Base-by-base conservation (phyloP, 2,113 vertebrate genomes). In the Phyllostomus hastatus region DNA sequence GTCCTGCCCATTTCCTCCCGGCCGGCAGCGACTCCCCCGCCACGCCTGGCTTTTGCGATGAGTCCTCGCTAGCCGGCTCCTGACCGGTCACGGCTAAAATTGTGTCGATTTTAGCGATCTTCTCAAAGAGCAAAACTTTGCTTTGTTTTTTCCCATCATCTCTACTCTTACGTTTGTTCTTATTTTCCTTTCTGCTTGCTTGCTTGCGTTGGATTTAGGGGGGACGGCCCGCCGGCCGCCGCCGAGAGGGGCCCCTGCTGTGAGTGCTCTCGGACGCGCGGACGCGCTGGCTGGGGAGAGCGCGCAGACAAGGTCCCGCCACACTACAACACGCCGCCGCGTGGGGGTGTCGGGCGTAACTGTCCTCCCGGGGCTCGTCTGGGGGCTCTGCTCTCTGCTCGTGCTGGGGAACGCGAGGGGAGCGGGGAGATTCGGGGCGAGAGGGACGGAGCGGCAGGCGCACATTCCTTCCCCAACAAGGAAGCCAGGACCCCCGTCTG, bases 11-110 rank as follows among this genome's bases (percentile, higher is more conserved):
- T 33, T 72, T 41, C 38, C 19, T 16, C 14, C 35, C 12, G 31
- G 11, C 28, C 11, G 11, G 38, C 12, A 26, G 78, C 6, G 5
- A 35, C 24, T 9, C 12, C 17, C 8, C 41, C 35, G 46, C 41
- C 26, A 6, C 7, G 41, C 3, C 48, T n/a, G 88, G 57, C 14
- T 72, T 72, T 33, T 54, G 67, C 3, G 1, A 33, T 8, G 50
- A 57, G 16, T 43, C 67, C 57, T 31, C 84, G 24, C 50, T 26
- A 17, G 43, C 10, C 22, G 72, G 22, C 19, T 43, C 67, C 12
- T 15, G 50, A 10, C 10, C 15, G 1, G 11, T 14, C 0, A 10
- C 10, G 43, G 26, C 76, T n/a, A 33, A 7, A 20, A 14, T 0
- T 24, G 12, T 12, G 31, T 54, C 35, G 6, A 17, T 26, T 19